Evolutionary conservation across 2,113 vertebrate genomes (phyloP), one percentile per base, ranked within the genome.

Genomic region (Oryzias woworae): DNA sequence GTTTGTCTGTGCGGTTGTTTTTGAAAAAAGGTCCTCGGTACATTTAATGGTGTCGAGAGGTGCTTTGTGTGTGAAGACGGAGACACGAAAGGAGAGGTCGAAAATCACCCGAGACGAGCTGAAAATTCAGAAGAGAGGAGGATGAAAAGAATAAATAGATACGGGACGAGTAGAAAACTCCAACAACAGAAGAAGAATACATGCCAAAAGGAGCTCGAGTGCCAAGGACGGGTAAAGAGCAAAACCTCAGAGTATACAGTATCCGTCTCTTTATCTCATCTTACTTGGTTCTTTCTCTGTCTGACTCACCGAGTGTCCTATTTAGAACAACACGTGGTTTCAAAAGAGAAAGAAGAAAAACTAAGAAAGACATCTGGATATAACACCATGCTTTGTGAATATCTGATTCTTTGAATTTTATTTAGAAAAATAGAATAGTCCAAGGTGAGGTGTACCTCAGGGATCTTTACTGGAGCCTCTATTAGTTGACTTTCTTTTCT

Each of bases 281-380:
- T 73, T 55, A 66, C 58, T 62, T 69, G 47, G 28, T 15, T 77
- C 63, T 66, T 53, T 82, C 62, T 76, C 58, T 73, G 42, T 81
- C 55, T 79, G 56, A 75, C 72, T 87, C 79, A 78, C 57, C 65
- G 75, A 23, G 20, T 64, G 80, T 74, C 86, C 82, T 89, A 85
- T 75, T 79, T 87, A 86, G 55, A 74, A 54, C 67, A 62, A 36
- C 69, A 42, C 70, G 78, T 81, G 75, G 83, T 85, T 82, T 75
- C 53, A 55, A 64, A 31, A 66, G 45, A 79, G 65, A 61, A 18
- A 62, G 55, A 61, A 77, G 42, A 69, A 47, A 43, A 23, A 56
- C 8, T 36, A 36, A 36, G 36, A 36, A 36, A 36, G 36, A 28
- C 7, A 6, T 28, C 26, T 28, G 26, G 10, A 63, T 50, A 52